These are phyloP conservation scores for Rotaria socialis DNA, from an alignment of 2,888 invertebrate species.

Conservation along the genomic window DNA sequence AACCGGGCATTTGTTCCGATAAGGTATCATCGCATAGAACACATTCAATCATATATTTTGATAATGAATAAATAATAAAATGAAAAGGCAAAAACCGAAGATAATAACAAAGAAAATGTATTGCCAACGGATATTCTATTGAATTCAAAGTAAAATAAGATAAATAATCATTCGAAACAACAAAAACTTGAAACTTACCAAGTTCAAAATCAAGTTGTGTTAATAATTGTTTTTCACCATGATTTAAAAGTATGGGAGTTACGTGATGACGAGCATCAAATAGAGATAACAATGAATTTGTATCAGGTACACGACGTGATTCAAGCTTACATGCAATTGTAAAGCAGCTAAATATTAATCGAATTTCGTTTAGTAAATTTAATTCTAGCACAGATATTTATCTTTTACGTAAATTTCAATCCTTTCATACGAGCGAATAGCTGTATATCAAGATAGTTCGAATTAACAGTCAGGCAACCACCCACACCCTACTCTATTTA, in stretches of 20 bases:
- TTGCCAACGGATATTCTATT: constrained; percentile 28
- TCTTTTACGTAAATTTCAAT: neutral
- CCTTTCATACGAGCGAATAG: too few relatives aligned
- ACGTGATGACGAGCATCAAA: constrained; percentile 1
- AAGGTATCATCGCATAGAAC: neutral
- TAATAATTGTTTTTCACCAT: constrained; percentile 32
- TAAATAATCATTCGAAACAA: neutral
- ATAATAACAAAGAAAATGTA: constrained; percentile 30
- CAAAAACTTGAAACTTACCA: neutral
- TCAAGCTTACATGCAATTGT: constrained; percentile 33
- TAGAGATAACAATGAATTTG: neutral
- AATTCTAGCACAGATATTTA: neutral
- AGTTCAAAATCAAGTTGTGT: constrained; percentile 34
- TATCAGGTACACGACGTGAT: constrained; percentile 34
- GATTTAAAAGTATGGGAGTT: neutral
- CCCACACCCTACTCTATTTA: too few relatives aligned
- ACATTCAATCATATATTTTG: constrained; percentile 22
- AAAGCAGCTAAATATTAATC: neutral
- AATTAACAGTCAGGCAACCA: too few relatives aligned
- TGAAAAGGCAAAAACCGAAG: constrained; percentile 18
- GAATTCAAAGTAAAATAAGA: neutral
- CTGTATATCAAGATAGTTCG: too few relatives aligned
- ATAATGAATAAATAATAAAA: constrained; percentile 29
- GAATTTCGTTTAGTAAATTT: too few relatives aligned
- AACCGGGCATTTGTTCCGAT: neutral